These are phyloP conservation scores for Onchidella celtica DNA, from an alignment of 2,888 invertebrate genomes.

Conservation along the genomic window DNA sequence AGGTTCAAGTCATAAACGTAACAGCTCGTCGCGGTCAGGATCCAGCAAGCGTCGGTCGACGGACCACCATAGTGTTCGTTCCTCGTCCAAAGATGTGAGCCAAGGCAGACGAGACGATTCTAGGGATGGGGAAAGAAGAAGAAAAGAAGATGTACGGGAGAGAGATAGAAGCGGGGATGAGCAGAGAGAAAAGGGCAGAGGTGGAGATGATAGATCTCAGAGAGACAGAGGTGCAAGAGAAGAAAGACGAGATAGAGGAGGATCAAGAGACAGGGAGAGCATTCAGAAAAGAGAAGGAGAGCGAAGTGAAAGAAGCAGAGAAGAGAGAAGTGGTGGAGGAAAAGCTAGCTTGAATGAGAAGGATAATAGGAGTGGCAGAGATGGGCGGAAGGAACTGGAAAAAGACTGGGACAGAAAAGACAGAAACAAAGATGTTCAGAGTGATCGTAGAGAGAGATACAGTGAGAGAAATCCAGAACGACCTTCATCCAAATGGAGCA, in stretches of 20 bases:
- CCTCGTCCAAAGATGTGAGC: background rate
- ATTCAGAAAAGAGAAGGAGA: constrained; percentile 13
- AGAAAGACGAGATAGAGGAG: background rate
- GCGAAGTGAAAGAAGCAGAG: background rate
- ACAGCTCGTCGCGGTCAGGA: background rate
- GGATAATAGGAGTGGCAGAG: constrained; percentile 19
- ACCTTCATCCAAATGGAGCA: background rate
- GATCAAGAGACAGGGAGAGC: constrained; percentile 13
- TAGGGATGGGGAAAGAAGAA: background rate
- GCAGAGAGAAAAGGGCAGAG: background rate
- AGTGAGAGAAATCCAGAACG: background rate
- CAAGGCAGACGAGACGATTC: background rate
- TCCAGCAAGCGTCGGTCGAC: background rate
- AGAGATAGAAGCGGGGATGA: background rate
- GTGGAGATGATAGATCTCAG: background rate
- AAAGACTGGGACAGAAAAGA: background rate
- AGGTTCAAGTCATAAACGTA: background rate
- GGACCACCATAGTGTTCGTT: background rate
- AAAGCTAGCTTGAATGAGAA: constrained; percentile 5
- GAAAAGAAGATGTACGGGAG: background rate
- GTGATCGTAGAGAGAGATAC: background rate
- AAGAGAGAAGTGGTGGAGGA: background rate
- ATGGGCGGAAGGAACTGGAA: background rate
- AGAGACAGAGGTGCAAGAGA: constrained; percentile 27
- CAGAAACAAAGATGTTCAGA: background rate